Percentiles rank a stretch among this genome's conserved stretches.
Conservation (phyloP, 1,140 invertebrate genomes). For the Pseudomyrmex concolor region DNA sequence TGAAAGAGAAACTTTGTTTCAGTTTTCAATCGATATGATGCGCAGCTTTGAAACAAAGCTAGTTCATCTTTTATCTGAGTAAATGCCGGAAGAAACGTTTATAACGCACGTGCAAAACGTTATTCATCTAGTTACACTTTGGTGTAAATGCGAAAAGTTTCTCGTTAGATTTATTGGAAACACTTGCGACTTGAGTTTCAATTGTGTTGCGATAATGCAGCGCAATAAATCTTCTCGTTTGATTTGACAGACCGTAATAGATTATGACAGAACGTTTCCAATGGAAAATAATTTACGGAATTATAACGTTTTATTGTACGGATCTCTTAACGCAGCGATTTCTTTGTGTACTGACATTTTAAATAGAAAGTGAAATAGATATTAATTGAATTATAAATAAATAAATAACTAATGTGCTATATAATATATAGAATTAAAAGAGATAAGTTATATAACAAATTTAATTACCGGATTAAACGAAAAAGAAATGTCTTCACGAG, state of each 20-base stretch:
- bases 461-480: background rate
- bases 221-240: constrained; percentile 12
- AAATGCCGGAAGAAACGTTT: background rate
- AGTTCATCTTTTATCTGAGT: constrained; percentile 32
- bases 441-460: no score
- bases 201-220: constrained; percentile 20
- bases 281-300: background rate
- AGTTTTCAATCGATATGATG: constrained; percentile 14
- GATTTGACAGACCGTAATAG: constrained; percentile 5
- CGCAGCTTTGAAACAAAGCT: constrained; percentile 17
- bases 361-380: no score
- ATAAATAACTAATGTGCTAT: no score
- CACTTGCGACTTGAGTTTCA: constrained; percentile 15
- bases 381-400: no score
- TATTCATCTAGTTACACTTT: constrained; percentile 14
- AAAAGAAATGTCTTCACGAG: background rate
- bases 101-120: background rate
- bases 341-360: no score
- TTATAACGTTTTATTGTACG: background rate
- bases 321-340: no score
- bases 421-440: no score
- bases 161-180: constrained; percentile 29
- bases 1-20: constrained; percentile 13
- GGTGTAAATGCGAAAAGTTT: background rate
- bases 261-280: background rate